Conservation (phyloP, 2,888 invertebrate genomes). For the Abrostola triplasia region DNA sequence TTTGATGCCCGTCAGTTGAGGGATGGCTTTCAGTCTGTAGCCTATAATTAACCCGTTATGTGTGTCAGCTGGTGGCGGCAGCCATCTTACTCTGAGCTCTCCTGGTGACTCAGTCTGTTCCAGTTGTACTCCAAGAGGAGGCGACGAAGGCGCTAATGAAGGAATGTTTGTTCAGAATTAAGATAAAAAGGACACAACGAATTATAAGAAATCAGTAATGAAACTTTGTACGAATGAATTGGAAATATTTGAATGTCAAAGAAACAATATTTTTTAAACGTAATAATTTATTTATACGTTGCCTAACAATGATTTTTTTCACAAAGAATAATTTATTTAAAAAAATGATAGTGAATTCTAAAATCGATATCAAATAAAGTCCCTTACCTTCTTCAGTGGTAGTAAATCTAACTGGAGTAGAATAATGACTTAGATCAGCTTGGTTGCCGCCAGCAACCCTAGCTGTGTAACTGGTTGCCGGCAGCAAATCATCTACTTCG, state of each 20-base stretch:
- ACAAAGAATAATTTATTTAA: too few species aligned
- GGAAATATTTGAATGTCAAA: too few species aligned
- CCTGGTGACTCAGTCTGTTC: conserved; percentile 83
- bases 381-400: conserved; percentile 84
- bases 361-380: too few species aligned
- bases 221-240: too few species aligned
- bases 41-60: conserved; percentile 84
- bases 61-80: conserved; percentile 82
- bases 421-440: conserved; percentile 81
- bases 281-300: too few species aligned
- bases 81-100: conserved; percentile 80
- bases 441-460: conserved; percentile 84
- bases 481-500: conserved; percentile 79
- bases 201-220: too few species aligned
- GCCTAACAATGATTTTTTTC: too few species aligned
- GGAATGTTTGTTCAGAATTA: conserved; percentile 2
- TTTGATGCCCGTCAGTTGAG: conserved; percentile 78
- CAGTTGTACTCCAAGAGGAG: conserved; percentile 81
- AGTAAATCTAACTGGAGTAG: conserved; percentile 79
- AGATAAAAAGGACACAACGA: too few species aligned
- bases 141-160: conserved; percentile 77
- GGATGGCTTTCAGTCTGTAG: conserved; percentile 78
- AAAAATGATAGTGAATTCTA: too few species aligned
- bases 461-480: conserved; percentile 80
- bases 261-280: too few species aligned